Evolutionary conservation across 1,140 invertebrate genomes (phyloP).

Genomic region (Trachymyrmex septentrionalis): DNA sequence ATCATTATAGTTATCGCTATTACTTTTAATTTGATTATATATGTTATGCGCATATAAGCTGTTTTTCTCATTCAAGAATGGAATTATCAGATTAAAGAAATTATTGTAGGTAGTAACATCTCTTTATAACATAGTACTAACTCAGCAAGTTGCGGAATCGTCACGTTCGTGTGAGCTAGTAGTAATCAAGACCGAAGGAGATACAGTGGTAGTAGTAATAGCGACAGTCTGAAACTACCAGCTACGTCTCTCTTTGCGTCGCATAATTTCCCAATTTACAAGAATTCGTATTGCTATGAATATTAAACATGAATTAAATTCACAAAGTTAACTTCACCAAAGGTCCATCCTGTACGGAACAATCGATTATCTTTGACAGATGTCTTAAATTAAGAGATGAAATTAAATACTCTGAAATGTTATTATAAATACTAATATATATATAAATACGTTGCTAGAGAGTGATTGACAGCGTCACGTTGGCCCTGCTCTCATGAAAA

Average conservation of each 20-base stretch:
- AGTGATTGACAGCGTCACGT: background rate
- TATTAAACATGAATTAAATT: background rate
- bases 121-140: conserved; percentile 34
- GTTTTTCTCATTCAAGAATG: no score
- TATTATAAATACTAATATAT: conserved; percentile 9
- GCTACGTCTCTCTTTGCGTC: conserved; percentile 2
- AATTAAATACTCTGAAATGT: background rate
- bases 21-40: no score
- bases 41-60: no score
- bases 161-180: conserved; percentile 43
- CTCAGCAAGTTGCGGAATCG: conserved; percentile 34
- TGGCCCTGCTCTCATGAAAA: background rate
- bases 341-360: background rate
- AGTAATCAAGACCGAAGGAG: conserved; percentile 42
- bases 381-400: background rate
- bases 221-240: background rate
- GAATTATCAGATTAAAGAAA: no score
- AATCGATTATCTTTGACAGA: background rate
- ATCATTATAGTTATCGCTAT: no score
- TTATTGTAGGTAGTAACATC: background rate
- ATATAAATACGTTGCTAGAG: background rate
- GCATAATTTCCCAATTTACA: conserved; percentile 9
- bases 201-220: conserved; percentile 16
- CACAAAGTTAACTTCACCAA: background rate
- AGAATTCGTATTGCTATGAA: background rate